A percentile compares a stretch with the other conserved stretches of the same genome.
Conservation (phyloP, 1,140 invertebrate species). For the Drosophila bipectinata region DNA sequence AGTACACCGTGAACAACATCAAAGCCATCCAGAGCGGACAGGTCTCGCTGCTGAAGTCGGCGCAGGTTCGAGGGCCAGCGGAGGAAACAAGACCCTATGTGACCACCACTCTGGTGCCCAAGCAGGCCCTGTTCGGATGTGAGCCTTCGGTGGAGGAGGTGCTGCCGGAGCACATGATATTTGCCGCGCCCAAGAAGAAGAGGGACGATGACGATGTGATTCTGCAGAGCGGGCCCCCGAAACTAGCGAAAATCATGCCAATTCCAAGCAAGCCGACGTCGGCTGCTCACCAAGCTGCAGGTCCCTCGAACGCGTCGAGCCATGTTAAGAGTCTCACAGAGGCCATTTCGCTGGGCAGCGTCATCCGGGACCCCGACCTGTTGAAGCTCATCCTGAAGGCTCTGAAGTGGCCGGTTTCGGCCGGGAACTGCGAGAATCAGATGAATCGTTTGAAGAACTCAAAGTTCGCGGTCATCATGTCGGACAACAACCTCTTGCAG, state of each 20-base stretch:
- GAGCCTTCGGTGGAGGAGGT: slow-evolving; percentile 66
- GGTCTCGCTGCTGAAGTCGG: slow-evolving; percentile 68
- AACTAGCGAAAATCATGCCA: slow-evolving; percentile 30
- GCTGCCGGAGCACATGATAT: slow-evolving; percentile 74
- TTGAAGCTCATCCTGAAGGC: slow-evolving; percentile 79
- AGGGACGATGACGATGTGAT: slow-evolving; percentile 37
- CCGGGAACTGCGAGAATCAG: slow-evolving; percentile 67
- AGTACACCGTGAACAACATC: slow-evolving; percentile 69
- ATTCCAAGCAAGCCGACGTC: slow-evolving; percentile 18
- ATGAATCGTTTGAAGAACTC: slow-evolving; percentile 72
- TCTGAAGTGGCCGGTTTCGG: slow-evolving; percentile 75
- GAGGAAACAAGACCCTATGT: slow-evolving; percentile 44
- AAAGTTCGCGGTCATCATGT: slow-evolving; percentile 75
- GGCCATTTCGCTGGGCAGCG: slow-evolving; percentile 69
- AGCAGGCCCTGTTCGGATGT: slow-evolving; percentile 44
- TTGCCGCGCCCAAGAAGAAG: slow-evolving; percentile 76
- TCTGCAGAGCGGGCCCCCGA: slow-evolving; percentile 1
- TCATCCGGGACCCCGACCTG: slow-evolving; percentile 78
- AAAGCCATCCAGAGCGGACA: slow-evolving; percentile 72
- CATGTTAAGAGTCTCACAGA: slow-evolving; percentile 64
- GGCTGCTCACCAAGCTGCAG: background rate
- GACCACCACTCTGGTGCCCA: slow-evolving; percentile 63
- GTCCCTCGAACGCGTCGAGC: slow-evolving; percentile 19
- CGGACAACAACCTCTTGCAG: slow-evolving; percentile 75
- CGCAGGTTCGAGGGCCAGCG: slow-evolving; percentile 36